These are phyloP conservation scores for Diadophis punctatus DNA, from an alignment of 2,113 vertebrate genomes.

Conservation along the genomic window DNA sequence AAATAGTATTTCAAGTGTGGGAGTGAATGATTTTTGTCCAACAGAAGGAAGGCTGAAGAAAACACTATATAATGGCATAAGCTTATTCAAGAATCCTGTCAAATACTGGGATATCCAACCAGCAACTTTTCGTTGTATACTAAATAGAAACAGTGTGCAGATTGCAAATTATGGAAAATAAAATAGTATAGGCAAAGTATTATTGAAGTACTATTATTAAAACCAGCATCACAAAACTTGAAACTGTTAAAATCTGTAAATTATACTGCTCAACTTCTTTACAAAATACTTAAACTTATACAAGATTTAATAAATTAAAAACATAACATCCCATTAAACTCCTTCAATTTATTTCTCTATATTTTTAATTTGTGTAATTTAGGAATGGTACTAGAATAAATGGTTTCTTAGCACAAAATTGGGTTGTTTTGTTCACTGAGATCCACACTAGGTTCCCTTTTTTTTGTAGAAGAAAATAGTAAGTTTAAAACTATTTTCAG, in stretches of 20 bases:
- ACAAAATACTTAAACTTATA: conserved; percentile 40
- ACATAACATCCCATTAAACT: conserved; percentile 1
- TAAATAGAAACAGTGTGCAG: conserved; percentile 84
- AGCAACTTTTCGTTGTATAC: conserved; percentile 87
- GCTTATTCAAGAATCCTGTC: conserved; percentile 90
- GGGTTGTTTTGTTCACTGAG: conserved; percentile 49
- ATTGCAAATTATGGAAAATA: conserved; percentile 88
- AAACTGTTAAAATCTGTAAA: conserved; percentile 51
- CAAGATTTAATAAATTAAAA: conserved; percentile 36
- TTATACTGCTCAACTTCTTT: conserved; percentile 43
- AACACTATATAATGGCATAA: conserved; percentile 86
- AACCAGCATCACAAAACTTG: conserved; percentile 66
- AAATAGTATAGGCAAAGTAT: conserved; percentile 20
- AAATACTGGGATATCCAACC: conserved; percentile 94
- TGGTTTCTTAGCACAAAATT: conserved; percentile 46
- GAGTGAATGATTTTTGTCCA: conserved; percentile 93
- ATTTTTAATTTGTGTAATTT: conserved; percentile 59
- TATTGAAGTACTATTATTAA: conserved; percentile 23
- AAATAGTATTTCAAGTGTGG: conserved; percentile 87
- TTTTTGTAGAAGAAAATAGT: conserved; percentile 30
- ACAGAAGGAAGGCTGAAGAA: conserved; percentile 76
- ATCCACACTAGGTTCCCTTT: conserved; percentile 33
- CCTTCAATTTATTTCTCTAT: conserved; percentile 35
- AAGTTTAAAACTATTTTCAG: conserved; percentile 34
- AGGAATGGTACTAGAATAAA: conserved; percentile 45